phyloP scores from a whole-genome alignment of 92 coral and sea anemone species.

The Paramuricea clavata region DNA sequence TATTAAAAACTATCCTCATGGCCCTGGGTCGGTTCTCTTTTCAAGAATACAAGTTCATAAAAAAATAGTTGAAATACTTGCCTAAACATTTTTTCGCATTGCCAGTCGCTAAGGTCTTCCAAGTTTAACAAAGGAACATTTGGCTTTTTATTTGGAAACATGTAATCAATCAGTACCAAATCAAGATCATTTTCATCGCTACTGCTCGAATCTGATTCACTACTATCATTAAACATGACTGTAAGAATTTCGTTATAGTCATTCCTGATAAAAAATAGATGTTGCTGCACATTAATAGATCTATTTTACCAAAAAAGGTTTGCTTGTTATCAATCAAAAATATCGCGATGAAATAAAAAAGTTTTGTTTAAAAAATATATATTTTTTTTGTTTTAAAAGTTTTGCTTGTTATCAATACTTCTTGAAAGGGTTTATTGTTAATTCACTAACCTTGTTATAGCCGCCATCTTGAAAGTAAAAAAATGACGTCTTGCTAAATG shows the following conservation, averaged over 20 bases:
- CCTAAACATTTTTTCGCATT: slow-evolving; percentile 54
- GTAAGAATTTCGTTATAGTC: not conserved
- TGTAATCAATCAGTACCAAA: slow-evolving; percentile 16
- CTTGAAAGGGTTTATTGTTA: not conserved
- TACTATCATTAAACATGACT: not conserved
- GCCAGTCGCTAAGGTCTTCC: slow-evolving; percentile 33
- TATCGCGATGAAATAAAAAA: too few relatives aligned
- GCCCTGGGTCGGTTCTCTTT: too few relatives aligned
- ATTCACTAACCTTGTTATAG: not conserved
- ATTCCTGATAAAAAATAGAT: not conserved
- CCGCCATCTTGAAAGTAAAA: not conserved
- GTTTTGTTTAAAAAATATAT: not conserved
- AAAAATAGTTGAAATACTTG: not conserved
- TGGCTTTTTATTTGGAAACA: slow-evolving; percentile 19
- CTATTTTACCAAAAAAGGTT: too few relatives aligned
- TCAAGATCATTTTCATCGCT: slow-evolving; percentile 40
- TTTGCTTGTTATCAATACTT: not conserved
- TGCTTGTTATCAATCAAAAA: too few relatives aligned
- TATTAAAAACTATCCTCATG: too few relatives aligned
- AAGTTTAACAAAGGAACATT: slow-evolving; percentile 2
- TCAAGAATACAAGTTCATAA: too few relatives aligned
- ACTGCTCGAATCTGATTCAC: not conserved
- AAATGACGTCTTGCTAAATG: not conserved
- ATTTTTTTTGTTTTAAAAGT: not conserved
- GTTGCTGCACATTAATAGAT: too few relatives aligned